Base-by-base conservation (phyloP, 2,113 vertebrate genomes). In the Pollachius pollachius region DNA sequence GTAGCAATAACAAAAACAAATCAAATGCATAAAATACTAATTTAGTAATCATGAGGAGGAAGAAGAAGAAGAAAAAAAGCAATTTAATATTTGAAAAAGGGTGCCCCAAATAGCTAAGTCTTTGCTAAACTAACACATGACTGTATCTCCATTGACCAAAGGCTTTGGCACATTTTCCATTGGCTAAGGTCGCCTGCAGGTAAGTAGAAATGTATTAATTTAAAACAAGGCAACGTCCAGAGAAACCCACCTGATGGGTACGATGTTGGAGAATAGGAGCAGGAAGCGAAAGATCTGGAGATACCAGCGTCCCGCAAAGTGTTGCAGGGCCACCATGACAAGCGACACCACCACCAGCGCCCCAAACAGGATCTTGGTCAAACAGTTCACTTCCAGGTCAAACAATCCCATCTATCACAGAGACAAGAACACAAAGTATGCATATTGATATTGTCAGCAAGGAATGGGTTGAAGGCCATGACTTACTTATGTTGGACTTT, bases 301-400 rank as follows among this genome's bases (percentile, higher is more conserved):
- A 86, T 99, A 99, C 97, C 97, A 99, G 3, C 96, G 95, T 0
- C 97, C 97, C 0, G 95, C 94, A 0, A 99, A 99, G 84, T 97
- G 97, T 86, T 99, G 97, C 0, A 99, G 95, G 1, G 96, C 95
- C 57, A 99, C 96, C 97, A 99, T 99, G 79, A 98, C 97, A 83
- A 99, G 92, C 0, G 97, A 98, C 62, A 99, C 95, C 69, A 97
- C 95, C 73, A 99, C 94, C 52, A 99, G 85, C 0, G 96, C 97
- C 0, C 91, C 95, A 11, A 99, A 99, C 0, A 99, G 91, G 86
- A 99, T 98, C 92, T 99, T 99, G 0, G 96, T 99, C 74, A 99
- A 91, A 71, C 97, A 97, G 88, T 99, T 99, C 82, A 99, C 97
- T 67, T 99, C 97, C 90, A 99, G 79, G 87, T 99, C 97, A 80